Evolutionary conservation across 2,888 invertebrate species (phyloP).

Genomic region (Dorcus parallelipipedus): DNA sequence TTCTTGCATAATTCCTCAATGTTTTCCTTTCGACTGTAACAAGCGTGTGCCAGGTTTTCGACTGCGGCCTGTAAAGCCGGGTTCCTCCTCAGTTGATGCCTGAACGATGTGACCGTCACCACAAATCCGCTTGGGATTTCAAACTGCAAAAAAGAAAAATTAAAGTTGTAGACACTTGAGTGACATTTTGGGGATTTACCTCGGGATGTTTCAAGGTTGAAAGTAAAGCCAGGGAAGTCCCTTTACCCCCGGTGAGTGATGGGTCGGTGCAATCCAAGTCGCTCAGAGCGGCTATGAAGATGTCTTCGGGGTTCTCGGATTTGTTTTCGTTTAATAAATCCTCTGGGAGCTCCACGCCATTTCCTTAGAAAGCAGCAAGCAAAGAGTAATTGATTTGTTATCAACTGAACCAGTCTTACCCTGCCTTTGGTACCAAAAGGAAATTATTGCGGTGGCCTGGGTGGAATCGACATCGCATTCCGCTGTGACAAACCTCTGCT

Average conservation of each 20-base stretch:
- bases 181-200: conserved; percentile 12
- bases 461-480: conserved; percentile 41
- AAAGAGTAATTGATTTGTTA: neutral
- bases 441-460: conserved; percentile 45
- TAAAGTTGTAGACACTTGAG: neutral
- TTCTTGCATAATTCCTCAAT: conserved; percentile 54
- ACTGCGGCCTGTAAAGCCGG: conserved; percentile 51
- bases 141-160: conserved; percentile 43
- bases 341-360: conserved; percentile 16
- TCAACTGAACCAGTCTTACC: conserved; percentile 21
- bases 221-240: conserved; percentile 69
- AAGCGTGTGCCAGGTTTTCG: conserved; percentile 52
- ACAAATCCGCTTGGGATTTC: conserved; percentile 69
- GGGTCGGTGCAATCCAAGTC: conserved; percentile 54
- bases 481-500: conserved; percentile 29
- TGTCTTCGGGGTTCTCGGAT: conserved; percentile 21
- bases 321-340: conserved; percentile 22
- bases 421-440: conserved; percentile 41
- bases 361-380: conserved; percentile 9
- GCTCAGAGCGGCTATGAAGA: conserved; percentile 43
- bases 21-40: conserved; percentile 43
- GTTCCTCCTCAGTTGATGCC: conserved; percentile 55
- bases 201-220: conserved; percentile 47
- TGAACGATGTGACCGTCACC: conserved; percentile 61
- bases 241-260: conserved; percentile 72